Evolutionary conservation across 2,113 vertebrate species (phyloP).

Genomic region (Hippotragus niger): DNA sequence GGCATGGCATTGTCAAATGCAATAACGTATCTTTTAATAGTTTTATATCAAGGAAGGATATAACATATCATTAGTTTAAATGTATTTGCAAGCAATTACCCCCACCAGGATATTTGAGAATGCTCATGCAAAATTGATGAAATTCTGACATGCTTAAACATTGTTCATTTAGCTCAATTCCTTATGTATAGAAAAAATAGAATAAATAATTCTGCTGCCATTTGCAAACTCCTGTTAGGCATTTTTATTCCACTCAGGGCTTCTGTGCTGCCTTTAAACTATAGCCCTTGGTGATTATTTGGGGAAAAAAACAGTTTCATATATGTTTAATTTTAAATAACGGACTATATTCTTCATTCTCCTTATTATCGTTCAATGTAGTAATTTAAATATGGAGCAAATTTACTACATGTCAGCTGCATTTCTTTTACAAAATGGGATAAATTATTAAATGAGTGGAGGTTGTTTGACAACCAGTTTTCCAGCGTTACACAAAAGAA

Average conservation of each 20-base stretch:
- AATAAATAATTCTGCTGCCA: constrained; percentile 86
- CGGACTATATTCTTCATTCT: constrained; percentile 83
- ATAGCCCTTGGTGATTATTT: constrained; percentile 84
- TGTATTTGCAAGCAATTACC: constrained; percentile 90
- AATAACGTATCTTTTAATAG: constrained; percentile 89
- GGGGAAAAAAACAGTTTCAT: constrained; percentile 80
- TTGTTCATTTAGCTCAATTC: constrained; percentile 88
- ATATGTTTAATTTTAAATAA: constrained; percentile 88
- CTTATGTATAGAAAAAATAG: constrained; percentile 88
- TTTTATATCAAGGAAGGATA: constrained; percentile 89
- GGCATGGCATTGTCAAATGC: constrained; percentile 87
- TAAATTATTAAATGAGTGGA: constrained; percentile 87
- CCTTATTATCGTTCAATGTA: constrained; percentile 82
- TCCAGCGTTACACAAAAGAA: constrained; percentile 83
- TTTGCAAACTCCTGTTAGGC: constrained; percentile 78
- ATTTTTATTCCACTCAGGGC: constrained; percentile 80
- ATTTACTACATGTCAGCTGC: constrained; percentile 82
- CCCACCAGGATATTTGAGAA: constrained; percentile 89
- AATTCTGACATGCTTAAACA: constrained; percentile 89
- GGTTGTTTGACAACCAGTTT: constrained; percentile 86
- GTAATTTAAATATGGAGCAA: constrained; percentile 83
- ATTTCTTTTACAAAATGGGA: constrained; percentile 85
- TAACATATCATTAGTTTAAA: constrained; percentile 91
- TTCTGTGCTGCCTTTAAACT: constrained; percentile 81
- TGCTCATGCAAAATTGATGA: constrained; percentile 88